A percentile compares a stretch with the other conserved stretches of the same genome.
These are phyloP conservation scores for Tenualosa thibaudeaui DNA, from an alignment of 2,797 vertebrate species.

Conservation along the genomic window DNA sequence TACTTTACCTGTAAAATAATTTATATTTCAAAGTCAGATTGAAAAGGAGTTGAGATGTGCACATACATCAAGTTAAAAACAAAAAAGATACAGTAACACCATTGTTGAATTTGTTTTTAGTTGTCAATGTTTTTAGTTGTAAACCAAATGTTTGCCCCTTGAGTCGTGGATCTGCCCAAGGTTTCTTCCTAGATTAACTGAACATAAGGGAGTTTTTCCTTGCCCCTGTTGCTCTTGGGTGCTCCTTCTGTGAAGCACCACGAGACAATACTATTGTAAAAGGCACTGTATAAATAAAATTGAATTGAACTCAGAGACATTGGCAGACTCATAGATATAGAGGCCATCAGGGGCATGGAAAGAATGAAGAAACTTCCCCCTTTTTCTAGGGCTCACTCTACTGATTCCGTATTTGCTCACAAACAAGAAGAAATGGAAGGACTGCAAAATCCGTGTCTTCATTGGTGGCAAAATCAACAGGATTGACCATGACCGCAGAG, in stretches of 20 bases:
- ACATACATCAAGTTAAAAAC: background rate
- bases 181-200: too few species aligned
- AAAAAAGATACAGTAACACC: background rate
- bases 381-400: conserved; percentile 84
- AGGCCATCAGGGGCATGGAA: background rate
- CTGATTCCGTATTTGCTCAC: conserved; percentile 94
- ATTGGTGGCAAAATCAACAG: conserved; percentile 98
- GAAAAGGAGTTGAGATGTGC: background rate
- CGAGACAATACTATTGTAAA: too few species aligned
- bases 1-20: background rate
- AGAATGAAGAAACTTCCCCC: background rate
- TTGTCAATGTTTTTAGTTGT: too few species aligned
- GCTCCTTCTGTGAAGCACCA: too few species aligned
- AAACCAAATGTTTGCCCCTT: too few species aligned
- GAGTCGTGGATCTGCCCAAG: too few species aligned
- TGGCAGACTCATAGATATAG: background rate
- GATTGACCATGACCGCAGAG: conserved; percentile 96
- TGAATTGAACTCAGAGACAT: too few species aligned
- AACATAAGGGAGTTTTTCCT: too few species aligned
- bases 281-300: too few species aligned
- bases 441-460: conserved; percentile 96
- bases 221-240: too few species aligned
- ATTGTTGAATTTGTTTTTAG: background rate
- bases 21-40: background rate
- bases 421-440: conserved; percentile 94